Base-by-base conservation (phyloP, 2,888 invertebrate genomes). In the Drosophila mercatorum region DNA sequence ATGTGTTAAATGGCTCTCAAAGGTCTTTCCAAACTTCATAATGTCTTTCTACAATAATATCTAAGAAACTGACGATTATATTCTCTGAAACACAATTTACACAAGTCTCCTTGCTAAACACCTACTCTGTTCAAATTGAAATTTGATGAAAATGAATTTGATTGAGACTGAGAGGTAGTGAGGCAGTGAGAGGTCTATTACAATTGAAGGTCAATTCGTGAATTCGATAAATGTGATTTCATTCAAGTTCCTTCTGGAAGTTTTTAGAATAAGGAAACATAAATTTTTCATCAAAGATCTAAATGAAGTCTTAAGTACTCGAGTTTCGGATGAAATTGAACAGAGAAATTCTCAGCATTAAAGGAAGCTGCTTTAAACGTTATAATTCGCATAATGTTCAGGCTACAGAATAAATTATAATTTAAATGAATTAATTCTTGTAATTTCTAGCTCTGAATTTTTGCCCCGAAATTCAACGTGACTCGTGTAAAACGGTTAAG, bases 21-120 rank as follows among this genome's bases (percentile, higher is more conserved):
- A 94, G 93, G 98, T 98, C 93, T 99, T 98, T 0, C 98, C 97
- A 93, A 99, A 99, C 94, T 98, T 99, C 99, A 99, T 99, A 10
- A 34, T 69, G 8, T 38, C 63, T 3, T 17, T 36, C 11, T 4
- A 31, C 11, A 51, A 3, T 38, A 4, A 12, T 17, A 17, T 17
- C 46, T 11, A 53, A 38, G 36, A 38, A 58, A 17, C 17, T 17
- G 44, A 44, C 31, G 10, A 31, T 22, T 40, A 17, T 40, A 36
- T 5, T 40, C 6, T 14, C 5, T 14, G 14, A 56, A 41, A 43
- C 17, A 31, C 17, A 56, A 58, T 58, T 38, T 58, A n/a, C 10
- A 12, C 36, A 44, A 14, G 26, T 57, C 6, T 44, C 22, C 36
- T 26, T 44, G 6, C 31, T 28, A 31, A 41, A 31, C 11, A 40